Conservation (phyloP, 1,140 invertebrate genomes). For the Araneus ventricosus region DNA sequence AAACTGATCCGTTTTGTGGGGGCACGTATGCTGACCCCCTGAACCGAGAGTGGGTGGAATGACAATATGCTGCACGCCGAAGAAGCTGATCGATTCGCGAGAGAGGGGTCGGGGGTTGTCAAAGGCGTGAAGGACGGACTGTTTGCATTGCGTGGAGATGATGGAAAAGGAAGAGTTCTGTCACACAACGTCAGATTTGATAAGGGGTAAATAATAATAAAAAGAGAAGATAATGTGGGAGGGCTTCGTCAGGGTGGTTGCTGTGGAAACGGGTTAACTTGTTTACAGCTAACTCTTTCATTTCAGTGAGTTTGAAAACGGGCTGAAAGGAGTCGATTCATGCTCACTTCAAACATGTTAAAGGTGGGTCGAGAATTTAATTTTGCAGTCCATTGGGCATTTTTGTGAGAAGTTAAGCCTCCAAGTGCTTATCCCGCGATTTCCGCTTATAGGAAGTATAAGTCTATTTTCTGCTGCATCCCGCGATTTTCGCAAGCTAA, state of each 20-base stretch:
- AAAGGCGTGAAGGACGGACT: neutral
- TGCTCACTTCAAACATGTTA: too few species aligned
- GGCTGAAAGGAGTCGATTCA: too few species aligned
- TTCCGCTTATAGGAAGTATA: too few species aligned
- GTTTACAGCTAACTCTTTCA: neutral
- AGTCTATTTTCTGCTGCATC: too few species aligned
- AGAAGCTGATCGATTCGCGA: slow-evolving; percentile 9
- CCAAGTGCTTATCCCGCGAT: too few species aligned
- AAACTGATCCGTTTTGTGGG: neutral
- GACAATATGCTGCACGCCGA: neutral
- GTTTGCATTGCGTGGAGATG: slow-evolving; percentile 9
- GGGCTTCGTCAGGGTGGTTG: too few species aligned
- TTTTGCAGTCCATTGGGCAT: too few species aligned
- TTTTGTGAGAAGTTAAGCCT: too few species aligned
- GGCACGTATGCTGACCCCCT: neutral
- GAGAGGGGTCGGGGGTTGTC: neutral
- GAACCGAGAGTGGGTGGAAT: neutral
- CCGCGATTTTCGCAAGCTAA: too few species aligned
- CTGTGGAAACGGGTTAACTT: neutral
- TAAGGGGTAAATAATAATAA: neutral
- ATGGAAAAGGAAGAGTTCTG: slow-evolving; percentile 19
- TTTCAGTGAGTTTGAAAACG: too few species aligned
- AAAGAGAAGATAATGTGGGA: neutral
- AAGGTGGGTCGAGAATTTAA: too few species aligned
- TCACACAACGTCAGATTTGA: neutral